Percentiles rank a stretch among this genome's conserved stretches.
Conservation (phyloP, 2,113 vertebrate genomes). For the Isurus oxyrinchus region DNA sequence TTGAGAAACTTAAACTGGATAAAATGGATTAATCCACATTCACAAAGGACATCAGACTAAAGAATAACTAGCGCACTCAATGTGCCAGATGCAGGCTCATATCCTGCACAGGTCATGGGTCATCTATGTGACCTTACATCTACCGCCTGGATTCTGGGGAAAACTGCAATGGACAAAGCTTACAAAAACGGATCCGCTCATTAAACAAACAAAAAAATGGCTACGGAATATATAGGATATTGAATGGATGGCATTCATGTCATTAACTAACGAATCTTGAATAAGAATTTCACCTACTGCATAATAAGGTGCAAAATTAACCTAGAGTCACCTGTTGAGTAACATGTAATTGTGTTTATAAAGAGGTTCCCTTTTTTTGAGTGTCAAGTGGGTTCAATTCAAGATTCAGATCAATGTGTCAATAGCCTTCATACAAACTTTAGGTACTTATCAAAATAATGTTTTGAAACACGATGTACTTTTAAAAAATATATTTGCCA, state of each 20-base stretch:
- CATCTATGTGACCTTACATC: background rate
- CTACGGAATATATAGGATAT: background rate
- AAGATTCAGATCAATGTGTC: background rate
- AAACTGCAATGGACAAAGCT: background rate
- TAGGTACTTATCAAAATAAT: background rate
- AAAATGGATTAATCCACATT: background rate
- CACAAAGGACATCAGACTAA: background rate
- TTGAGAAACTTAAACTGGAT: no score
- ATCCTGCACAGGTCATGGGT: background rate
- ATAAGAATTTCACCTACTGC: background rate
- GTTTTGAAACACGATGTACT: background rate
- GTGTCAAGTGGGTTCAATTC: background rate
- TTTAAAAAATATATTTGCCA: background rate
- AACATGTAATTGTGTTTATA: background rate
- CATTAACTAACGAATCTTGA: background rate
- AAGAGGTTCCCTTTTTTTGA: background rate
- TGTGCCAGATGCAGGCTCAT: background rate
- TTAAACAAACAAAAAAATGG: background rate
- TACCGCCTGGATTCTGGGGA: background rate
- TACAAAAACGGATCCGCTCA: background rate
- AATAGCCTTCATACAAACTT: background rate
- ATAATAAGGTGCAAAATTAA: background rate
- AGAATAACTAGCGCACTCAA: background rate
- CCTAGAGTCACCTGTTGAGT: background rate
- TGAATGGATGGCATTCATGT: background rate